Conservation (phyloP, 64 coral and sea anemone genomes). For the Astreopora myriophthalma region DNA sequence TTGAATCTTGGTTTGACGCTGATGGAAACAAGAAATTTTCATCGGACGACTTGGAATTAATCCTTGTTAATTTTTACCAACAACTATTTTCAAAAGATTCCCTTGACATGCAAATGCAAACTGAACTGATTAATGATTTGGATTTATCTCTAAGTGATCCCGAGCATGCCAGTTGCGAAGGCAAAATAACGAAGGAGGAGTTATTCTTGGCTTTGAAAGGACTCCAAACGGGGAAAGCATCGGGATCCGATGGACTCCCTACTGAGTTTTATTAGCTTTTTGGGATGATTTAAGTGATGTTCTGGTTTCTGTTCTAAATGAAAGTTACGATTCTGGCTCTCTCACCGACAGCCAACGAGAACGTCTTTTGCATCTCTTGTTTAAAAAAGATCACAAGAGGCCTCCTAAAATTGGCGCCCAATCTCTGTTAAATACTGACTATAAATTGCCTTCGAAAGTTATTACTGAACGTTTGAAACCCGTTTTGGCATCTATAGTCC, state of each 20-base stretch:
- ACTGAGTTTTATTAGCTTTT: conserved; percentile 26
- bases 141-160: not conserved
- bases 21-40: not conserved
- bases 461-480: not conserved
- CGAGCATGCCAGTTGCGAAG: not conserved
- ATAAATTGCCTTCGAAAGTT: not conserved
- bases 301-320: not conserved
- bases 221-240: not conserved
- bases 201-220: not conserved
- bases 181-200: not conserved
- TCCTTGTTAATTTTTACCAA: not conserved
- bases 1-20: not conserved
- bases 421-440: not conserved
- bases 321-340: not conserved
- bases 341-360: not conserved
- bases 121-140: not conserved
- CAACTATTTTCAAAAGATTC: not conserved
- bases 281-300: not conserved
- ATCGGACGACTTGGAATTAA: not conserved
- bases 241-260: not conserved
- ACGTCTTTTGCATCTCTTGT: no score
- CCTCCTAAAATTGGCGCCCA: not conserved
- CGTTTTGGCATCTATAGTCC: not conserved
- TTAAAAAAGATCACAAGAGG: no score
- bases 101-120: not conserved